Conservation (phyloP, 2,888 invertebrate genomes). For the Thymelicus lineola region DNA sequence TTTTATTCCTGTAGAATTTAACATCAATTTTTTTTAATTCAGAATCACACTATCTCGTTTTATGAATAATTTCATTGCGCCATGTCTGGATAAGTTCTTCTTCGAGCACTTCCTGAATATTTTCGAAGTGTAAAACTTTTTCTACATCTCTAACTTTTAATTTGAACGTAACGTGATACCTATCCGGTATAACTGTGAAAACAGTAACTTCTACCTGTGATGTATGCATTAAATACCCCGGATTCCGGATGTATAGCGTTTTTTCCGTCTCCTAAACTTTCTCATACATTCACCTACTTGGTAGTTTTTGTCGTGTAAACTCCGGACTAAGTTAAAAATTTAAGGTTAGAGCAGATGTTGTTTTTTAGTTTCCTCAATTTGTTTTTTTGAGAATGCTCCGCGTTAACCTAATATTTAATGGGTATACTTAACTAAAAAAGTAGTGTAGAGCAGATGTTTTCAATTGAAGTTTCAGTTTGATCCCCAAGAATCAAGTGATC, state of each 20-base stretch:
- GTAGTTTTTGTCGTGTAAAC: constrained; percentile 66
- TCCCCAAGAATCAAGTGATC: too few relatives aligned
- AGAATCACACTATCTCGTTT: too few relatives aligned
- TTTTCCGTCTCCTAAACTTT: constrained; percentile 63
- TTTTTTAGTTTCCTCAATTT: constrained; percentile 50
- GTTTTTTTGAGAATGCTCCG: neutral
- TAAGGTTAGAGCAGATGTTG: constrained; percentile 64
- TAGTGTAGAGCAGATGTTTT: neutral
- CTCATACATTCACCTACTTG: constrained; percentile 55
- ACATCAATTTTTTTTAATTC: too few relatives aligned
- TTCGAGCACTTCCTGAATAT: too few relatives aligned
- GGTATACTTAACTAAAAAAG: too few relatives aligned
- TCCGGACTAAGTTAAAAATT: constrained; percentile 49
- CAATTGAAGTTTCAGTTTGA: neutral
- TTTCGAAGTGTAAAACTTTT: too few relatives aligned
- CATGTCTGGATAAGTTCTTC: too few relatives aligned
- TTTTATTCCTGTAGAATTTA: too few relatives aligned
- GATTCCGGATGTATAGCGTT: constrained; percentile 59
- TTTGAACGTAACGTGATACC: constrained; percentile 35
- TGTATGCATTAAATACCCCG: constrained; percentile 56
- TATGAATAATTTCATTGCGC: too few relatives aligned
- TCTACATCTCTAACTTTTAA: too few relatives aligned
- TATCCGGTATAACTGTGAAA: constrained; percentile 48
- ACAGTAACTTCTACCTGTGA: constrained; percentile 55
- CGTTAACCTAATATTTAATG: neutral